Percentiles rank a stretch among this genome's conserved stretches.
These are phyloP conservation scores for Crioceris asparagi DNA, from an alignment of 2,888 invertebrate genomes.

Conservation along the genomic window DNA sequence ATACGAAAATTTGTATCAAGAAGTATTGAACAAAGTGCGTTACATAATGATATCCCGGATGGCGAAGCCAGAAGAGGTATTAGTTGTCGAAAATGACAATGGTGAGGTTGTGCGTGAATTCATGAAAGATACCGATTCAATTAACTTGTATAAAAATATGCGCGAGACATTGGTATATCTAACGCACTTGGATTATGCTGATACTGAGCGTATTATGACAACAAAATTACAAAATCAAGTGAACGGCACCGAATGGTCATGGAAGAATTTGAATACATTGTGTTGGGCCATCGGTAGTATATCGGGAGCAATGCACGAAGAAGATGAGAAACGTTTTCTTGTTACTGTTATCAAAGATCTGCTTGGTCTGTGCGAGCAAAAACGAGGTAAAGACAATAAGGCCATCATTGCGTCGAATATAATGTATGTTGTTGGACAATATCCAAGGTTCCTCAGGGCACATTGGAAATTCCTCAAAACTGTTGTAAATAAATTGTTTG, in stretches of 20 bases:
- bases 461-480: slow-evolving; percentile 99
- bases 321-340: slow-evolving; percentile 97
- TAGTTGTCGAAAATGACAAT: slow-evolving; percentile 99
- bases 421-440: slow-evolving; percentile 99
- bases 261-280: slow-evolving; percentile 98
- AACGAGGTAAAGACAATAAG: slow-evolving; percentile 98
- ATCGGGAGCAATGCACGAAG: slow-evolving; percentile 93
- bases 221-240: slow-evolving; percentile 97
- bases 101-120: slow-evolving; percentile 98
- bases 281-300: slow-evolving; percentile 98
- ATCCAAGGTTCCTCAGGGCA: slow-evolving; percentile 94
- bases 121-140: slow-evolving; percentile 99
- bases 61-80: slow-evolving; percentile 99
- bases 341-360: slow-evolving; percentile 98
- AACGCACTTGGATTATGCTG: slow-evolving; percentile 95
- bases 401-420: slow-evolving; percentile 99
- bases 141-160: slow-evolving; percentile 99
- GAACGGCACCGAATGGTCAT: slow-evolving; percentile 97
- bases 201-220: slow-evolving; percentile 98
- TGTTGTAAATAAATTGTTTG: slow-evolving; percentile 98
- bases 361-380: slow-evolving; percentile 94
- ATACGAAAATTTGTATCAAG: slow-evolving; percentile 51
- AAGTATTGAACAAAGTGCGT: slow-evolving; percentile 77
- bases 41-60: slow-evolving; percentile 98
- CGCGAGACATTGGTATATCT: slow-evolving; percentile 94